A percentile compares a stretch with the other conserved stretches of the same genome.
Conservation (phyloP, 1,140 invertebrate species). For the Megalonaias nervosa region DNA sequence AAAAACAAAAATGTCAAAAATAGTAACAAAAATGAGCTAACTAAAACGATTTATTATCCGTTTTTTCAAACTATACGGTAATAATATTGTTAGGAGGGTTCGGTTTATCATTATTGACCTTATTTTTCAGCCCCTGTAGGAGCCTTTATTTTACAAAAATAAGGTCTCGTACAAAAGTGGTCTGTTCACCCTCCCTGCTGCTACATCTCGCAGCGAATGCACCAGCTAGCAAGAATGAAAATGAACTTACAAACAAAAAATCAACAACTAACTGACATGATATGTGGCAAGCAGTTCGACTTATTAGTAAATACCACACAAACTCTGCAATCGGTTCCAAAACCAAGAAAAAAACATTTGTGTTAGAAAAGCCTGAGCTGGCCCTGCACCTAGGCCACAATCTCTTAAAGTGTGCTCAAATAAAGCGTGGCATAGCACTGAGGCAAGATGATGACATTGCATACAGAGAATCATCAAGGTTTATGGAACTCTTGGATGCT, state of each 20-base stretch:
- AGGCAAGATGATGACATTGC: slow-evolving; percentile 12
- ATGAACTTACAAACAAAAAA: not conserved
- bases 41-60: no score
- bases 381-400: slow-evolving; percentile 22
- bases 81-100: no score
- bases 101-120: no score
- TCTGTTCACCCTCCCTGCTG: no score
- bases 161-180: no score
- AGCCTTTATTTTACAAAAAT: no score
- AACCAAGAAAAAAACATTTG: slow-evolving; percentile 15
- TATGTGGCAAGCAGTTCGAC: slow-evolving; percentile 11
- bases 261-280: slow-evolving; percentile 8
- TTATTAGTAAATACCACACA: slow-evolving; percentile 1
- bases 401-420: slow-evolving; percentile 17
- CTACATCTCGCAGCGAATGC: slow-evolving; percentile 7
- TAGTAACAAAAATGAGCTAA: no score
- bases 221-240: not conserved
- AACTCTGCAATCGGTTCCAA: slow-evolving; percentile 2
- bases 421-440: slow-evolving; percentile 11
- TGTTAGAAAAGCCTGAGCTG: slow-evolving; percentile 14
- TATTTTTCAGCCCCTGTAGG: no score
- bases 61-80: no score
- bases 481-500: not conserved
- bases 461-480: no score
- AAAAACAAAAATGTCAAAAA: no score